Base-by-base conservation (phyloP, 1,140 invertebrate species). In the Bombus pyrosoma region DNA sequence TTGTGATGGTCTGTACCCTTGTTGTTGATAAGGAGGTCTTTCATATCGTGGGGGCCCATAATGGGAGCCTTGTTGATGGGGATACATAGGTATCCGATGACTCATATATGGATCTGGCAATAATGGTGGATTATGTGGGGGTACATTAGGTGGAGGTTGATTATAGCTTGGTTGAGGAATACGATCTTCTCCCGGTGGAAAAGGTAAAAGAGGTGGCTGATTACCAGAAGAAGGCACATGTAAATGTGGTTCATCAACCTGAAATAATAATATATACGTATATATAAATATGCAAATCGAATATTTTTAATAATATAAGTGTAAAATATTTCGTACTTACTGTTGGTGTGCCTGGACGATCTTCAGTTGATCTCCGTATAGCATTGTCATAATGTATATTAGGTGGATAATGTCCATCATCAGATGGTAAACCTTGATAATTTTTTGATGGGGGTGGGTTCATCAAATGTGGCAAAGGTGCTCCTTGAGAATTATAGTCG, bases 341-440 rank as follows among this genome's bases (percentile, higher is more conserved):
- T 22, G 97, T 97, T 4, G 97, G 97, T 28, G 97, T 97, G 53
- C 96, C 97, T 22, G 97, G 95, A 66, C 97, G 95, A 87, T 97
- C 97, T 92, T 97, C 96, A 32, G 95, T 94, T 53, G 94, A 93
- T 81, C 95, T 90, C 22, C 94, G 91, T 82, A 95, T 92, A 25
- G 93, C 90, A 18, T 92, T 92, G 87, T 95, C 94, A 89, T 95
- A 95, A 92, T 95, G 94, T 90, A 95, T 93, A 85, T 90, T 91
- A n/a, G 93, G 81, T 75, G 91, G 89, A 90, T 95, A 95, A 87
- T 94, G 94, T 72, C 91, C 90, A 86, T 95, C 94, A 68, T 83
- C 91, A 78, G 83, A 83, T 75, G 87, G 87, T 22, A 90, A 90
- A 76, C 90, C 87, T 79, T 93, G 93, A 87, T 95, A 95, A 76